Evolutionary conservation across 2,888 invertebrate species (phyloP), one percentile per base, ranked within the genome.

Genomic region (Mantis religiosa): DNA sequence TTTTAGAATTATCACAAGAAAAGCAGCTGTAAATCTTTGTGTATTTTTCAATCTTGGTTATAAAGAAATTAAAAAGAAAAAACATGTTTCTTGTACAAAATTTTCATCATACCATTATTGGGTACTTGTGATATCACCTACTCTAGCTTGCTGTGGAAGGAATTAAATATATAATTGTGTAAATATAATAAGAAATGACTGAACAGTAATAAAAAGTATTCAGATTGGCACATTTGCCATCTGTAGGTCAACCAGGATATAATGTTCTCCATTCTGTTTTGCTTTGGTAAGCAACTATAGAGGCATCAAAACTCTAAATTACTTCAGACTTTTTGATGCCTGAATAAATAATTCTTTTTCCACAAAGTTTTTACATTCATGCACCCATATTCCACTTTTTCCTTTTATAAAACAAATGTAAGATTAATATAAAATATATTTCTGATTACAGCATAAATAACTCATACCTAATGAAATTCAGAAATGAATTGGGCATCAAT

Each of bases 1-100:
- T 28, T 85, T 85, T 85, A 47, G 85, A 85, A 85, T 47, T 12
- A 47, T 7, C 84, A 30, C 27, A 7, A 47, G 27, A 27, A 54
- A 47, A 85, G 47, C 54, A 84, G 54, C 54, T 71, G 54, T 71
- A 71, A 71, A 71, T 71, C 54, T 84, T 30, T 71, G 47, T 89
- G 89, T 89, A 89, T 89, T 89, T 89, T 89, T 89, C 89, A 89
- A 84, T 89, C 87, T 89, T 89, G 88, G 84, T 84, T 89, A 89
- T 87, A 89, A 89, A 84, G 83, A 34, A 25, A 71, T 71, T 54
- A 87, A 82, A 82, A 34, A 84, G 12, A 82, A 30, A 82, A 30
- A 27, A 14, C 30, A 82, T 83, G 47, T 87, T 71, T 71, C 54
- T 71, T 71, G 54, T 71, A 71, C 25, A 25, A 71, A 25, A 71